Evolutionary conservation across 1,140 invertebrate genomes (phyloP).

Genomic region (Aphaenogaster rudis): DNA sequence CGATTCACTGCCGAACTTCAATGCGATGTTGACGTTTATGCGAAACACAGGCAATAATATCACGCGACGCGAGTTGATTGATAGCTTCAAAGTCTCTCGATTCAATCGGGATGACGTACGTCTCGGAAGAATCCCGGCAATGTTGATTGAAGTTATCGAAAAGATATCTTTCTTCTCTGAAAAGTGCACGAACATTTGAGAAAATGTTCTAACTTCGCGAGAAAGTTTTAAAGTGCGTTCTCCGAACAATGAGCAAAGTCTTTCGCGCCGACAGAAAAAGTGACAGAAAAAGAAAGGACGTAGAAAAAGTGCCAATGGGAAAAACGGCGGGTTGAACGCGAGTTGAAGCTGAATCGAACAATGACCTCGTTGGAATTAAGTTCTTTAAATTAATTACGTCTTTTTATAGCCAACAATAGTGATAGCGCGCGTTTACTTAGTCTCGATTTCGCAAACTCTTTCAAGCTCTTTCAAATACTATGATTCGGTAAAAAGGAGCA

Average conservation of each 20-base stretch:
- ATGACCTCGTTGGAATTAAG: slow-evolving; percentile 17
- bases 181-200: neutral
- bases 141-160: slow-evolving; percentile 23
- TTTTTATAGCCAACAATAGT: slow-evolving; percentile 13
- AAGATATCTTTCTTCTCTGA: slow-evolving; percentile 38
- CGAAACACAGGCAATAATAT: slow-evolving; percentile 51
- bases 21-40: slow-evolving; percentile 46
- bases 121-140: slow-evolving; percentile 15
- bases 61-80: slow-evolving; percentile 66
- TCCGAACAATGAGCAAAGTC: neutral
- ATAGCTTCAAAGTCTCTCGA: slow-evolving; percentile 42
- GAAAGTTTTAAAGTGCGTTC: slow-evolving; percentile 25
- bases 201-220: slow-evolving; percentile 17
- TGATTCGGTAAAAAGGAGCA: neutral
- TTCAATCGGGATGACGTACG: slow-evolving; percentile 55
- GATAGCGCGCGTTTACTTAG: slow-evolving; percentile 7
- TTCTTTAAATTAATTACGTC: slow-evolving; percentile 50
- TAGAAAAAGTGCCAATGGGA: slow-evolving; percentile 9
- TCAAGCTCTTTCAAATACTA: neutral
- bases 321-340: neutral
- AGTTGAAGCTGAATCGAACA: neutral
- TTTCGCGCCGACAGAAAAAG: slow-evolving; percentile 6
- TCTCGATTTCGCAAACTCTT: neutral
- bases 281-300: neutral
- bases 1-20: slow-evolving; percentile 25